Conservation (phyloP, 1,140 invertebrate species). For the Philopotamus ludificatus region DNA sequence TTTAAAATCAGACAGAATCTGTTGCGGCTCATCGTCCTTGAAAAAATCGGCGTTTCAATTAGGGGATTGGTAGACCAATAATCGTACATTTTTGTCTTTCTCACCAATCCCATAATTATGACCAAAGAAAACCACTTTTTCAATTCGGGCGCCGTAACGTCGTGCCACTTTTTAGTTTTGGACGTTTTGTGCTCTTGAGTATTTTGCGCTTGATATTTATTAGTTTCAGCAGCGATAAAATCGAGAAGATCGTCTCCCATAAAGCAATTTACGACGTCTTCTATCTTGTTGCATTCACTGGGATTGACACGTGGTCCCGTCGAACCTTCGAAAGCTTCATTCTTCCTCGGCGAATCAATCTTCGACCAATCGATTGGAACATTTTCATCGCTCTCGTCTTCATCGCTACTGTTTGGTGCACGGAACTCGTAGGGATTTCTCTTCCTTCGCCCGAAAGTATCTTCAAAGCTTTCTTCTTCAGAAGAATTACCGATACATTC, state of each 20-base stretch:
- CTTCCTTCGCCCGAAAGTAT: background rate
- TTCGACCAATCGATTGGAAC: conserved; percentile 7
- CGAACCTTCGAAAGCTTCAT: background rate
- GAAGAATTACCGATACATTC: background rate
- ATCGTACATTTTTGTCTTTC: conserved; percentile 40
- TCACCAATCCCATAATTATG: conserved; percentile 41
- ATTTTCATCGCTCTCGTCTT: conserved; percentile 6
- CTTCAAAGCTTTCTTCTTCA: conserved; percentile 14
- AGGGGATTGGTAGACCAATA: conserved; percentile 42
- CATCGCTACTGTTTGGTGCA: conserved; percentile 1
- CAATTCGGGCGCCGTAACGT: conserved; percentile 38
- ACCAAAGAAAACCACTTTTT: conserved; percentile 42
- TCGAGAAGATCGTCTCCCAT: conserved; percentile 40
- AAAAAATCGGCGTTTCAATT: conserved; percentile 42
- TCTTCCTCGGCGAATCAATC: conserved; percentile 2
- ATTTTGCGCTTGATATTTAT: conserved; percentile 39
- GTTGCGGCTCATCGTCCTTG: conserved; percentile 41
- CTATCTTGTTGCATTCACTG: conserved; percentile 1
- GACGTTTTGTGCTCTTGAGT: conserved; percentile 26
- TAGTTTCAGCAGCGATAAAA: conserved; percentile 38
- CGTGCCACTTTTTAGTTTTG: conserved; percentile 33
- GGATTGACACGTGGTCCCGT: background rate
- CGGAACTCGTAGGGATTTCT: conserved; percentile 1
- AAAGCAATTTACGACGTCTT: conserved; percentile 33
- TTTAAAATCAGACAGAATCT: conserved; percentile 40